These are phyloP conservation scores for Xiphorhynchus elegans DNA, from an alignment of 2,113 vertebrate genomes.

Conservation along the genomic window DNA sequence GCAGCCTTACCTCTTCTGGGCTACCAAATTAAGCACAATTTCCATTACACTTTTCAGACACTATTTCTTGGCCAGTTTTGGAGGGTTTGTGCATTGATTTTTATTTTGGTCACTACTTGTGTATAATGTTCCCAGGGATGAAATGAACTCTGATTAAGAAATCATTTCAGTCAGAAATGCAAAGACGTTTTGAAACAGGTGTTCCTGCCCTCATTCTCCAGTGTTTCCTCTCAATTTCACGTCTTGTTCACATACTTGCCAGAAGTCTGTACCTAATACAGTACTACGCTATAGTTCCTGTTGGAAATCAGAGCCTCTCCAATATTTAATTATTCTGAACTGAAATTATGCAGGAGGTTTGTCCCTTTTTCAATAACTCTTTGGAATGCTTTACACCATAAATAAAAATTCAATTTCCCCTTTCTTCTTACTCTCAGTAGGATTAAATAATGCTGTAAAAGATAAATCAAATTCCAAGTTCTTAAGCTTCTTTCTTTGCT, in stretches of 20 bases:
- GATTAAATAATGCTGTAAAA: conserved; percentile 18
- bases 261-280: background rate
- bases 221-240: background rate
- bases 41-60: background rate
- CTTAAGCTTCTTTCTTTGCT: background rate
- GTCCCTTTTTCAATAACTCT: background rate
- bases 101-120: background rate
- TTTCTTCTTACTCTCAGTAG: background rate
- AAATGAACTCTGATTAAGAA: background rate
- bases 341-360: conserved; percentile 7
- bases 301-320: background rate
- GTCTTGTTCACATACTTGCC: background rate
- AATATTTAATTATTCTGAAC: conserved; percentile 13
- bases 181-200: background rate
- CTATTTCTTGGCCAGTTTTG: background rate
- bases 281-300: background rate
- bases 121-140: background rate
- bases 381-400: background rate
- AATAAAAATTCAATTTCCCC: conserved; percentile 40
- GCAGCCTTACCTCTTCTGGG: background rate
- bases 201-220: background rate
- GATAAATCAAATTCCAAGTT: conserved; percentile 35
- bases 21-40: rapidly evolving
- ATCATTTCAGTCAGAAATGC: background rate
- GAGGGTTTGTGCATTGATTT: background rate